A percentile compares a stretch with the other conserved stretches of the same genome.
Evolutionary conservation across 2,888 invertebrate genomes (phyloP).

Genomic region (Nipponacmea schrenckii): DNA sequence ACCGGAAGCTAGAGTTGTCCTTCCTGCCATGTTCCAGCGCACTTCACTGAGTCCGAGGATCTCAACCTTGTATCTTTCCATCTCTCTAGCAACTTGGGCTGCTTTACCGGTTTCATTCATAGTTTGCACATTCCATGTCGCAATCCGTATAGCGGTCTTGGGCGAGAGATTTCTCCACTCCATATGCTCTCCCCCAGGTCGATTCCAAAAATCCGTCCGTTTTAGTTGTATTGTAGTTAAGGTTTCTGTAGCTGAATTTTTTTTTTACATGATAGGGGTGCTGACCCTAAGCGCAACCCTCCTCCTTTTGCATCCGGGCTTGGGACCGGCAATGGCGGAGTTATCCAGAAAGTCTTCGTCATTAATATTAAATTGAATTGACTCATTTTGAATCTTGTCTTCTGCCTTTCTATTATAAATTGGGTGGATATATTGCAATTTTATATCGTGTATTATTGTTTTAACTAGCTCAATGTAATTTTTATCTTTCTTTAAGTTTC

Average conservation of each 20-base stretch:
- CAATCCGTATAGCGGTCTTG: constrained; percentile 17
- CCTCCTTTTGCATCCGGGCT: no score
- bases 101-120: constrained; percentile 20
- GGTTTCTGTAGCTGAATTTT: constrained; percentile 14
- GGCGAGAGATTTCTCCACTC: constrained; percentile 9
- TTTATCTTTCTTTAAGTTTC: no score
- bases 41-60: constrained; percentile 18
- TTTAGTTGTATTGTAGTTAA: constrained; percentile 2
- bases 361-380: no score
- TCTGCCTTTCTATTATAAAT: no score
- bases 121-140: constrained; percentile 18
- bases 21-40: constrained; percentile 13
- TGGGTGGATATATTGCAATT: no score
- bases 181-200: constrained; percentile 16
- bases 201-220: constrained; percentile 6
- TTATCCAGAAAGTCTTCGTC: no score
- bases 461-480: no score
- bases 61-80: constrained; percentile 12
- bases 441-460: no score
- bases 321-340: no score
- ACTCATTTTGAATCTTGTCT: no score
- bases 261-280: constrained; percentile 21
- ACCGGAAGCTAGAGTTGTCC: constrained; percentile 1
- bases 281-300: no score
- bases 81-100: constrained; percentile 9